These are phyloP conservation scores for Luperina testacea DNA, from an alignment of 2,888 invertebrate species.

Conservation along the genomic window DNA sequence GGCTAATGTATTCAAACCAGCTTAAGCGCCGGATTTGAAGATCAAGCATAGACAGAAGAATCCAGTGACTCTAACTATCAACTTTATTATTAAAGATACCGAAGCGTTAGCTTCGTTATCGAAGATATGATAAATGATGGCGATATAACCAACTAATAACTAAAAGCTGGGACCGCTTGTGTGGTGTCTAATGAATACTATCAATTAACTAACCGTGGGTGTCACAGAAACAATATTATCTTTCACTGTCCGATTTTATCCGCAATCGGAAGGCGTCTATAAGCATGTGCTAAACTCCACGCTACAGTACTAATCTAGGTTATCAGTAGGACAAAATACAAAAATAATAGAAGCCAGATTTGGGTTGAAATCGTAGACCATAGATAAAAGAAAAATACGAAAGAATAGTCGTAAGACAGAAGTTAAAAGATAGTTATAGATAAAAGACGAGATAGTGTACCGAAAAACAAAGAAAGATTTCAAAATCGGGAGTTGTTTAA, in stretches of 20 bases:
- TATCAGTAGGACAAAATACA: neutral
- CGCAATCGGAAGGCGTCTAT: neutral
- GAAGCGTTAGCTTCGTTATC: too few species aligned
- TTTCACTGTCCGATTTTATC: neutral
- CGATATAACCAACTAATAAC: neutral
- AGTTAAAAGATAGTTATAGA: neutral
- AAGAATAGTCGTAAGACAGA: neutral
- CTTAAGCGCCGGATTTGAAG: neutral
- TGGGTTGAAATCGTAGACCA: neutral
- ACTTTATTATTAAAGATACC: too few species aligned
- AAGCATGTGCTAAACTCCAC: neutral
- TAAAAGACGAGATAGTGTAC: neutral
- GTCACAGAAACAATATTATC: neutral
- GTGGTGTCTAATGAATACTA: neutral
- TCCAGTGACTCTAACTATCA: neutral
- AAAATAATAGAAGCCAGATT: neutral
- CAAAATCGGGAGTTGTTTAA: neutral
- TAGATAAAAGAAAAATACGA: too few species aligned
- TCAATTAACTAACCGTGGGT: neutral
- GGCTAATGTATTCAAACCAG: neutral
- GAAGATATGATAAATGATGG: too few species aligned
- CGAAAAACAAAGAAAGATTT: neutral
- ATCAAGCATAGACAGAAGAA: neutral
- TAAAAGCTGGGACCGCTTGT: neutral
- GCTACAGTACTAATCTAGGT: neutral